phyloP scores from a whole-genome alignment of 1,140 invertebrate genomes.

The Lepidotrigona ventralis region DNA sequence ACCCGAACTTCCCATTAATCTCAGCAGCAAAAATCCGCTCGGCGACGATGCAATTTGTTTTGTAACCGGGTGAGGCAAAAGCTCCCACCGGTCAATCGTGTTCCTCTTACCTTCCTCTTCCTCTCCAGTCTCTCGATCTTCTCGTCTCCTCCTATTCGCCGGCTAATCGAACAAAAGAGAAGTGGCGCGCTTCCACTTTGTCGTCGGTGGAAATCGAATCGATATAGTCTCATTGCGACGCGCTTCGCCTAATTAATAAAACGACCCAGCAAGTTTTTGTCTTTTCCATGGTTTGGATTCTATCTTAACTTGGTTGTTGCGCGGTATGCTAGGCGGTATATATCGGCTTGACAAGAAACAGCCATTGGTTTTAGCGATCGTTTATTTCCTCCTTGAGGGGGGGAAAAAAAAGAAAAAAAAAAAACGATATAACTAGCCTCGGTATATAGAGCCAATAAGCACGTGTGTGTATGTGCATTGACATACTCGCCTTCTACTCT shows the following conservation, averaged over 20 bases:
- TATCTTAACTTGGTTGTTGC: not conserved
- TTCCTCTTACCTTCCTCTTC: not conserved
- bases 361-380: too few species aligned
- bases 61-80: not conserved
- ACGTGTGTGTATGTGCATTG: too few species aligned
- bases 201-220: conserved; percentile 1
- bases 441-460: too few species aligned
- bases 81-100: conserved; percentile 3
- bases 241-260: not conserved
- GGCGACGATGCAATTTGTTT: conserved; percentile 39
- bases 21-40: conserved; percentile 7
- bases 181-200: not conserved
- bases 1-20: conserved; percentile 6
- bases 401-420: too few species aligned
- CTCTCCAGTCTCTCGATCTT: not conserved
- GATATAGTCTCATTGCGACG: not conserved
- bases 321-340: not conserved
- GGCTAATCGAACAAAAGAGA: not conserved
- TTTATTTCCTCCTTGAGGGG: too few species aligned
- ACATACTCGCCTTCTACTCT: too few species aligned
- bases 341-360: not conserved
- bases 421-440: too few species aligned
- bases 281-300: not conserved
- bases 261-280: not conserved
- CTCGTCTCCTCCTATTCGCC: too few species aligned